phyloP scores from a whole-genome alignment of 2,113 vertebrate genomes.

The Anguilla rostrata region DNA sequence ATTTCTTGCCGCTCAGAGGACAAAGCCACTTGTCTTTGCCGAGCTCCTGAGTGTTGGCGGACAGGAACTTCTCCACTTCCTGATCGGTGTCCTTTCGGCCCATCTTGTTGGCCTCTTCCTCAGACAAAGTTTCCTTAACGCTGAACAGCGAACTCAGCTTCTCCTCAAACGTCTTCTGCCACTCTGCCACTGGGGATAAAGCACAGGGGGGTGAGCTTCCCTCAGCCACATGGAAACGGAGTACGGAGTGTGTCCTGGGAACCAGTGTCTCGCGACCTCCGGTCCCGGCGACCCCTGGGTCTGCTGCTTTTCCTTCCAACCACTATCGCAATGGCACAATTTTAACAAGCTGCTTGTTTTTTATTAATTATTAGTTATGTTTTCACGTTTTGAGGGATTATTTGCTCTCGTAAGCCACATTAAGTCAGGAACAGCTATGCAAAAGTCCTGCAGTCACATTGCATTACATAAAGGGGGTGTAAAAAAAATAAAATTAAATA shows the following conservation, averaged over 20 bases:
- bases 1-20: constrained; percentile 90
- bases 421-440: no score
- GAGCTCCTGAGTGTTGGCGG: constrained; percentile 88
- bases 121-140: constrained; percentile 80
- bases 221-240: not conserved
- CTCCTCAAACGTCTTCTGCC: constrained; percentile 87
- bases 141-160: constrained; percentile 78
- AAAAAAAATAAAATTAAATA: no score
- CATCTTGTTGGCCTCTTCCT: constrained; percentile 86
- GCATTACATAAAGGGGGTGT: no score
- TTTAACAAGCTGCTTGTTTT: no score
- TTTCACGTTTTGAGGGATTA: no score
- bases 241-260: not conserved
- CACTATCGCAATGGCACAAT: no score
- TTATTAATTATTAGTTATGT: no score
- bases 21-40: constrained; percentile 95
- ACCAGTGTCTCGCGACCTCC: no score
- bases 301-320: no score
- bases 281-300: no score
- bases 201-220: not conserved
- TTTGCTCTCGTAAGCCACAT: no score
- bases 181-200: constrained; percentile 75
- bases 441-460: no score
- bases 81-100: constrained; percentile 86
- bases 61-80: constrained; percentile 90